Evolutionary conservation across 2,888 invertebrate genomes (phyloP), one percentile per base, ranked within the genome.

Genomic region (Lepetodrilus schrolli): DNA sequence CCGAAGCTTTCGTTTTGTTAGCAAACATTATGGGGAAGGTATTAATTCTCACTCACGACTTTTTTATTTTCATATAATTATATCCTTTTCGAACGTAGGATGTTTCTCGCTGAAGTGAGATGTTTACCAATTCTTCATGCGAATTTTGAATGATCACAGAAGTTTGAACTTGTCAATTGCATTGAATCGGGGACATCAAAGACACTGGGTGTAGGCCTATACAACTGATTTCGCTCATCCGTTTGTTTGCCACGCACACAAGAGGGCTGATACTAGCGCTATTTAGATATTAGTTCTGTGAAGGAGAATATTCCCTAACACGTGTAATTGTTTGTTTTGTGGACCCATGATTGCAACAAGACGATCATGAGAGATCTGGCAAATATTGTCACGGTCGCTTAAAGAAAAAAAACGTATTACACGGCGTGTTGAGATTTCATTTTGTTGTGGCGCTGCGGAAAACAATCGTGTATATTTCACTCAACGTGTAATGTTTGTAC

Each of bases 1-100:
- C 34, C 58, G n/a, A 30, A 30, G 26, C 7, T 30, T 58, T 58
- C 58, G 58, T 58, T 58, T 58, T 58, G 58, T 58, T 34, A 30
- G 58, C 58, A 58, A 58, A 58, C 58, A 58, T 30, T 17, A 17
- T 26, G 30, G 34, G 34, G 34, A 58, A 58, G 17, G 58, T 58
- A 58, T 58, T 58, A 58, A 58, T 58, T 58, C 58, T 58, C 17
- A 26, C 58, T 58, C 58, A 58, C 58, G 58, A 17, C 13, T 23
- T 58, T 58, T 58, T 58, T 58, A 58, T 58, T 58, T 58, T 58
- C 30, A 58, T 58, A 58, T 58, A 58, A 58, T 58, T 58, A 58
- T 58, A 34, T 58, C 58, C 58, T 34, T 30, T 26, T 58, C 30
- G 58, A 17, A 34, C 58, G n/a, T 30, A 58, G 58, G 58, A 58